These are phyloP conservation scores for Xanthorhoe spadicearia DNA, from an alignment of 2,888 invertebrate genomes.

Conservation along the genomic window DNA sequence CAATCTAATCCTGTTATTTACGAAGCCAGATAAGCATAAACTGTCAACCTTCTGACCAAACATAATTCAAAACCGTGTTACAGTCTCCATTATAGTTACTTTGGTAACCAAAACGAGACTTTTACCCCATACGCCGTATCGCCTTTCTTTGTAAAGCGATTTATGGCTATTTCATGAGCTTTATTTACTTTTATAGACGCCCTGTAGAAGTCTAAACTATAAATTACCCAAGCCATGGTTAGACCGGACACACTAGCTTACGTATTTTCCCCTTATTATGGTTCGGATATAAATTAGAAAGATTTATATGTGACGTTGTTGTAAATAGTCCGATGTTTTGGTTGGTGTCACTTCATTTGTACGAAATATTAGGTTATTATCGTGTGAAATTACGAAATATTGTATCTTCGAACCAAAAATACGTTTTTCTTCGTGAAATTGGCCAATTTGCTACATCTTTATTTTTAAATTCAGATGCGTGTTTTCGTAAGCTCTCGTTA, in stretches of 20 bases:
- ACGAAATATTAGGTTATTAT: constrained; percentile 60
- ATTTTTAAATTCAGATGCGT: background rate
- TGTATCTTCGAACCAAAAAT: constrained; percentile 30
- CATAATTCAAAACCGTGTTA: constrained; percentile 62
- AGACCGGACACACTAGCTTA: constrained; percentile 68
- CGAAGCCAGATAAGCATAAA: constrained; percentile 42
- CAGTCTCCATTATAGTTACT: constrained; percentile 26
- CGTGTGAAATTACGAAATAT: constrained; percentile 45
- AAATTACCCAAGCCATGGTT: constrained; percentile 71
- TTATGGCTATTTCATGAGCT: constrained; percentile 80
- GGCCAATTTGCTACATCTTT: constrained; percentile 33
- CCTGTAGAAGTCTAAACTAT: constrained; percentile 69
- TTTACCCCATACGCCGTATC: constrained; percentile 61
- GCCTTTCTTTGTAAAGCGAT: constrained; percentile 74
- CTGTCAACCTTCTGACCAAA: constrained; percentile 52
- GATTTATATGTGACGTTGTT: constrained; percentile 65
- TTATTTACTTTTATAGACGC: constrained; percentile 82
- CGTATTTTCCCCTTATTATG: constrained; percentile 81
- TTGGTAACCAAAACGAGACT: constrained; percentile 50
- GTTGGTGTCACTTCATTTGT: constrained; percentile 59
- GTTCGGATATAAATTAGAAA: constrained; percentile 80
- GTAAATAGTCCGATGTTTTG: constrained; percentile 44
- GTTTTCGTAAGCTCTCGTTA: no score
- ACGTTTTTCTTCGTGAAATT: constrained; percentile 14
- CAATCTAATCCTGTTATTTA: constrained; percentile 27